These are phyloP conservation scores for Mesembrinibis cayennensis DNA, from an alignment of 2,113 vertebrate genomes.

Conservation along the genomic window DNA sequence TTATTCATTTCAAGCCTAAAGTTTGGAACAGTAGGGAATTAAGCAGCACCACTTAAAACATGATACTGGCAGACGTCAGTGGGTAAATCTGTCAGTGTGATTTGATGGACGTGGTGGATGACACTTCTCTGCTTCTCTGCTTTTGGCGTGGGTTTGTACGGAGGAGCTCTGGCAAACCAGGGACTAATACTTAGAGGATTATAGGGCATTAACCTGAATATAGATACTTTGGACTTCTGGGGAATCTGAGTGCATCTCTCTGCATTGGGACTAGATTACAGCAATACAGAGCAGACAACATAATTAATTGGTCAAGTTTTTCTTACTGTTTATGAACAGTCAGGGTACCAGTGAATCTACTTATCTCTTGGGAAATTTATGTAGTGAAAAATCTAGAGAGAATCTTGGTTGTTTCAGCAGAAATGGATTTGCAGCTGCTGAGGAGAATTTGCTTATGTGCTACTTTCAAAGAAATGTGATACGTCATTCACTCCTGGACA, in stretches of 20 bases:
- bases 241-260: background rate
- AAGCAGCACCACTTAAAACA: background rate
- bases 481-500: background rate
- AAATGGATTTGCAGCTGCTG: slow-evolving; percentile 21
- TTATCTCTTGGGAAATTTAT: background rate
- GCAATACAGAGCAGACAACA: background rate
- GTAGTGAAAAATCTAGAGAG: background rate
- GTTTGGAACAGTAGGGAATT: background rate
- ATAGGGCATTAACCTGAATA: background rate
- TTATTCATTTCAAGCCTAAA: background rate
- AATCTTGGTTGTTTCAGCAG: background rate
- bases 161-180: background rate
- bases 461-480: background rate
- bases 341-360: background rate
- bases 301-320: background rate
- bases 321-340: background rate
- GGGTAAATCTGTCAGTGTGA: accelerated
- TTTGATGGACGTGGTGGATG: background rate
- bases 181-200: background rate
- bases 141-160: background rate
- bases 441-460: background rate
- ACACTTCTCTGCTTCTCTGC: background rate
- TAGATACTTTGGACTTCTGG: background rate
- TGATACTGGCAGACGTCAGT: background rate
- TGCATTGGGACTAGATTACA: background rate